Conservation (phyloP, 2,797 vertebrate species). For the Sandelia bainsii region DNA sequence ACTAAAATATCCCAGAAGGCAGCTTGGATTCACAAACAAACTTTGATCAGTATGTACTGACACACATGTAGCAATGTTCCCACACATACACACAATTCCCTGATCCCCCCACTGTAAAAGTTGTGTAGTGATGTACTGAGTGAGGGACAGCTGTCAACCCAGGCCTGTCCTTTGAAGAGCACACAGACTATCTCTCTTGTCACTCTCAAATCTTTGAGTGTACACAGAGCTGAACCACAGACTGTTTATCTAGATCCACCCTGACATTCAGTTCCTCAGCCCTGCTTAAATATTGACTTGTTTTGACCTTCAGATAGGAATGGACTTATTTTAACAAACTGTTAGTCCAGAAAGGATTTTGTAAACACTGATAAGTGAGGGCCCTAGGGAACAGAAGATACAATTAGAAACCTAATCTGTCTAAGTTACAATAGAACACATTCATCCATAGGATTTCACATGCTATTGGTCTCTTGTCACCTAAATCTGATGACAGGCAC, state of each 20-base stretch:
- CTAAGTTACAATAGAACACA: slow-evolving; percentile 30
- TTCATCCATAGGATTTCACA: slow-evolving; percentile 30
- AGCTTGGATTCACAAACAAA: slow-evolving; percentile 13
- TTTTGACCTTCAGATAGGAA: slow-evolving; percentile 65
- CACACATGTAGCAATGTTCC: neutral
- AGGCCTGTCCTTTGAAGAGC: slow-evolving; percentile 29
- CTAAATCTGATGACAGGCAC: slow-evolving; percentile 52
- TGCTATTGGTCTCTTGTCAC: slow-evolving; percentile 30
- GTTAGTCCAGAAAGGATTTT: slow-evolving; percentile 31
- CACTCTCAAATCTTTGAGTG: slow-evolving; percentile 44
- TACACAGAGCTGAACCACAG: slow-evolving; percentile 13
- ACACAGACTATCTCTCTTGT: slow-evolving; percentile 33
- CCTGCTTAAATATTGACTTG: slow-evolving; percentile 53
- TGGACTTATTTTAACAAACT: slow-evolving; percentile 42
- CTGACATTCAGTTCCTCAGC: slow-evolving; percentile 22
- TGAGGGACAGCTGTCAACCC: slow-evolving; percentile 67
- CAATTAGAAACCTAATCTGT: slow-evolving; percentile 43
- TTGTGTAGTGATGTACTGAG: slow-evolving; percentile 28
- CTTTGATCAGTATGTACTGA: neutral
- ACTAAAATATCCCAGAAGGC: slow-evolving; percentile 29
- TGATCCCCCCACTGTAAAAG: slow-evolving; percentile 36
- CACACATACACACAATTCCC: slow-evolving; percentile 17
- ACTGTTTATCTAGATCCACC: slow-evolving; percentile 25
- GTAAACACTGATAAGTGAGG: slow-evolving; percentile 49
- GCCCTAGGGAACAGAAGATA: slow-evolving; percentile 36